Evolutionary conservation across 1,140 invertebrate genomes (phyloP).

Genomic region (Pseudomyrmex gracilis): DNA sequence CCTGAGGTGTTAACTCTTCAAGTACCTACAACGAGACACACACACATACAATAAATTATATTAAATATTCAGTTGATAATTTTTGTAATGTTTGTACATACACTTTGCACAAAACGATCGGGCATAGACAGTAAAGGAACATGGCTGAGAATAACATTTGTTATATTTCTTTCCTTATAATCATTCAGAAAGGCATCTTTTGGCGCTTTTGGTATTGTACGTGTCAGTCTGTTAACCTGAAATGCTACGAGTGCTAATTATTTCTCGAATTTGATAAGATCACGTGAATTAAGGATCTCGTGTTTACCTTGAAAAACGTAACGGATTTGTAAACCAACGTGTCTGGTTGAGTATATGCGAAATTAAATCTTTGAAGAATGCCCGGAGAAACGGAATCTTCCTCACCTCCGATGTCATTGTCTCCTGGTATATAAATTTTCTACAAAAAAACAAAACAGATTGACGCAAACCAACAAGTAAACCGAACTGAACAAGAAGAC

Average conservation of each 20-base stretch:
- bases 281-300: background rate
- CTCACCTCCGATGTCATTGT: slow-evolving; percentile 98
- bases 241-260: slow-evolving; percentile 76
- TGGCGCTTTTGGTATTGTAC: slow-evolving; percentile 82
- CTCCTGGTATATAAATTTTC: slow-evolving; percentile 95
- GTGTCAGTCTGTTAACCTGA: slow-evolving; percentile 90
- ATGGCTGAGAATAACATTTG: slow-evolving; percentile 90
- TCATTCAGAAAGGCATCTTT: slow-evolving; percentile 87
- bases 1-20: slow-evolving; percentile 89
- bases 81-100: slow-evolving; percentile 75
- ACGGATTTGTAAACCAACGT: slow-evolving; percentile 87
- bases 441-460: slow-evolving; percentile 79
- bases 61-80: slow-evolving; percentile 36
- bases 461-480: background rate
- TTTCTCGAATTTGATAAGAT: background rate
- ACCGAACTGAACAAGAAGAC: slow-evolving; percentile 5
- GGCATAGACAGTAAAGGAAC: slow-evolving; percentile 89
- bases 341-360: slow-evolving; percentile 90
- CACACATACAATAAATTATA: background rate
- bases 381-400: slow-evolving; percentile 90
- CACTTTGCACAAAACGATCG: slow-evolving; percentile 87
- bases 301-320: slow-evolving; percentile 87
- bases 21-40: slow-evolving; percentile 86
- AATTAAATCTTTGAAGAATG: slow-evolving; percentile 92
- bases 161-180: slow-evolving; percentile 86